Conservation (phyloP, 2,888 invertebrate genomes). For the Chorisops tibialis region DNA sequence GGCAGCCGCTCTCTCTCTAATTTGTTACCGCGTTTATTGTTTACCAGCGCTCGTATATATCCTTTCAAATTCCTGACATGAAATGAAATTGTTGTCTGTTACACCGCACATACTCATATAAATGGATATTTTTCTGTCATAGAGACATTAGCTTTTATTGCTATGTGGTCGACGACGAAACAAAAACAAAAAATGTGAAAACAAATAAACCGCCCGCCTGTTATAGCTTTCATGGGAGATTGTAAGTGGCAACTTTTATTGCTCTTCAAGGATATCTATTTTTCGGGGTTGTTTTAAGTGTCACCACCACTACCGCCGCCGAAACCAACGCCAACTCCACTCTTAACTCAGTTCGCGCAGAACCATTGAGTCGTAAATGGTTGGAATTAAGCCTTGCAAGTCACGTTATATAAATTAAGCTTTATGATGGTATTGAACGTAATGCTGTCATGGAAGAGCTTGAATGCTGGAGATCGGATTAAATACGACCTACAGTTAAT, state of each 20-base stretch:
- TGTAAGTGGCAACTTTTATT: conserved; percentile 26
- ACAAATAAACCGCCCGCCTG: conserved; percentile 25
- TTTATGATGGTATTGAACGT: too few relatives aligned
- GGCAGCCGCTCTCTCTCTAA: neutral
- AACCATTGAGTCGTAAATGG: too few relatives aligned
- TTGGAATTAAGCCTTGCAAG: too few relatives aligned
- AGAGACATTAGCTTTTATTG: conserved; percentile 28
- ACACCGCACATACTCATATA: conserved; percentile 5
- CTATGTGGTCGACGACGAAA: conserved; percentile 23
- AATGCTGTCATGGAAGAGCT: too few relatives aligned
- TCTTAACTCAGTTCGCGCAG: too few relatives aligned
- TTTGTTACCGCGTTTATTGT: conserved; percentile 21
- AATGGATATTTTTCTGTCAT: conserved; percentile 25
- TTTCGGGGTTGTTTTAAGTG: too few relatives aligned
- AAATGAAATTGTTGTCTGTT: neutral
- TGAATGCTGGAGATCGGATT: too few relatives aligned
- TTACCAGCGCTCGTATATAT: neutral
- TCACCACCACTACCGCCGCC: too few relatives aligned
- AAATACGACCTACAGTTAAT: too few relatives aligned
- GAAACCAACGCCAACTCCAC: too few relatives aligned
- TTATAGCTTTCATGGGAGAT: conserved; percentile 24
- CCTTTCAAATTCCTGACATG: conserved; percentile 2
- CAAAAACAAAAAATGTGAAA: conserved; percentile 19
- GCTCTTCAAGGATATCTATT: conserved; percentile 1
- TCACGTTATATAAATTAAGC: too few relatives aligned